phyloP scores from a whole-genome alignment of 2,888 invertebrate genomes.

The Athetis lepigone region DNA sequence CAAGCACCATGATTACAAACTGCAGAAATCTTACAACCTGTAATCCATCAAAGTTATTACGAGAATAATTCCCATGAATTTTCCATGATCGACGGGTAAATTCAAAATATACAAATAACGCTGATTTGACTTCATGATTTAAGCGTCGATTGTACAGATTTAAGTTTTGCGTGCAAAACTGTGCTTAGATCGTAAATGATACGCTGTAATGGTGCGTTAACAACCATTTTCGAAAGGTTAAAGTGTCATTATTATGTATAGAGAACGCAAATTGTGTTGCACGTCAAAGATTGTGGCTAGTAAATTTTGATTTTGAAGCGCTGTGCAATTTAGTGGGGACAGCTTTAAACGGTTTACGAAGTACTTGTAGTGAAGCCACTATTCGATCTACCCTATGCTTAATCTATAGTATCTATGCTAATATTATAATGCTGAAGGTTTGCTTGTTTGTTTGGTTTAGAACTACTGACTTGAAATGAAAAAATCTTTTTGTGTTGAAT shows the following conservation, averaged over 20 bases:
- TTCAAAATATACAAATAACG: constrained; percentile 45
- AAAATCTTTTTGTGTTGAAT: no score
- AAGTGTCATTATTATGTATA: constrained; percentile 45
- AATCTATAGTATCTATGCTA: no score
- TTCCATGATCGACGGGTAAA: constrained; percentile 24
- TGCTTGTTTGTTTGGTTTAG: no score
- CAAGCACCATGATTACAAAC: constrained; percentile 4
- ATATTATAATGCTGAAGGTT: no score
- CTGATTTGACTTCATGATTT: constrained; percentile 55
- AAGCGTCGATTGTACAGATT: constrained; percentile 52
- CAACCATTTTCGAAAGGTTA: constrained; percentile 53
- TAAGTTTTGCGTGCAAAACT: constrained; percentile 54
- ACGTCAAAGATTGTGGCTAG: constrained; percentile 36
- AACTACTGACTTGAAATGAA: no score
- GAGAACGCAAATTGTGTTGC: constrained; percentile 45
- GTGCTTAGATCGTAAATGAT: constrained; percentile 53
- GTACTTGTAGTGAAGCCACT: no score
- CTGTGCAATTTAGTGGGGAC: constrained; percentile 33
- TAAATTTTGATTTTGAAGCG: constrained; percentile 32
- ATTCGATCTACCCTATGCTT: no score
- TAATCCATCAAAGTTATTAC: constrained; percentile 10
- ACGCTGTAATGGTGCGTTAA: constrained; percentile 54
- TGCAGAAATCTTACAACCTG: constrained; percentile 22
- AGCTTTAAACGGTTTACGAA: background rate
- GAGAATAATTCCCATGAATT: constrained; percentile 36